Evolutionary conservation across 1,140 invertebrate species (phyloP), one percentile per base, ranked within the genome.

Genomic region (Drosophila parabipectinata): DNA sequence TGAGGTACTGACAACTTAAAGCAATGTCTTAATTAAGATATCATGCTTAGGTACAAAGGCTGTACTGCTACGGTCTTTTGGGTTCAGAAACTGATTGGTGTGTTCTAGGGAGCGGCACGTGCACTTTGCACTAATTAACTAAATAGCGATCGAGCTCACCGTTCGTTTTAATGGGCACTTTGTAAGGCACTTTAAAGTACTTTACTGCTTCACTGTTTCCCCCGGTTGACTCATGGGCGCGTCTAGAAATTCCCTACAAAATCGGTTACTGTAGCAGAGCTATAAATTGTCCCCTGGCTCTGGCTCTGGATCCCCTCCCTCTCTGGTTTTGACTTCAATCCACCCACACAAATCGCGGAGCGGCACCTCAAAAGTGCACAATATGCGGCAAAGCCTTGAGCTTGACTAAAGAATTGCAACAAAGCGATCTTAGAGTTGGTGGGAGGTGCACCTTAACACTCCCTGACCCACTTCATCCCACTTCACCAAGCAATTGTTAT

Each of bases 111-210:
- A 41, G 41, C 45, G 37, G 10, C 79, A 47, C 39, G 30, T 64
- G 73, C 45, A 83, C 45, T 51, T 73, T 56, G 54, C 58, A 60
- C 71, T 83, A 83, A 83, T 83, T 83, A 79, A 53, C 32, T 51
- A 66, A 82, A 67, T 78, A 26, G 44, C 39, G 14, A 18, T 41
- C 48, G 50, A 24, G 32, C 28, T 69, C 8, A n/a, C 18, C n/a
- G 28, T 47, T 45, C 12, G 4, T 12, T 28, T 37, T 69, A 8
- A 69, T 50, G 41, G 32, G 26, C 32, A 32, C 53, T 55, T 68
- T 24, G 32, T 47, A 39, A 8, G 18, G 48, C 9, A 12, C 14
- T 50, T 67, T 39, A 57, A 62, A 55, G 59, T 69, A 41, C 44
- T 51, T 28, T 12, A 47, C n/a, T 44, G 18, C 26, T 8, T 3